These are phyloP conservation scores for Oophaga pumilio DNA, from an alignment of 2,113 vertebrate species.

Conservation along the genomic window DNA sequence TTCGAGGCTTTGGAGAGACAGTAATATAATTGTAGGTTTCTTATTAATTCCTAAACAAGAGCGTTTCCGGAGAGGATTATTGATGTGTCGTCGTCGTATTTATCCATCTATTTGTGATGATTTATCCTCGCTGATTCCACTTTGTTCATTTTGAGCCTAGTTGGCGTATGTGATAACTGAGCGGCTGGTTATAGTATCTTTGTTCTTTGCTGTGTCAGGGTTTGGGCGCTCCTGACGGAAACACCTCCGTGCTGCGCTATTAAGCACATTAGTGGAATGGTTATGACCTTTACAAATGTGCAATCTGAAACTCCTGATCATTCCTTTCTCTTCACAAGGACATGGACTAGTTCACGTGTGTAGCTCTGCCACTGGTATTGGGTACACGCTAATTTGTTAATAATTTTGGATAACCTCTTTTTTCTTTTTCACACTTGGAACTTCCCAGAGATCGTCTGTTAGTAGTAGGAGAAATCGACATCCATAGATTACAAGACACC, in stretches of 20 bases:
- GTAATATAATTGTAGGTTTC: background rate
- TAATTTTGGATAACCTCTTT: background rate
- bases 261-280: slow-evolving; percentile 44
- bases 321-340: slow-evolving; percentile 17
- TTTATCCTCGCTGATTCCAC: background rate
- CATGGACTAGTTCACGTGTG: background rate
- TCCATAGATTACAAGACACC: background rate
- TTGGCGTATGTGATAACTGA: background rate
- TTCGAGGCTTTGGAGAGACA: background rate
- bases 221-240: background rate
- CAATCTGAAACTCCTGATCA: slow-evolving; percentile 13
- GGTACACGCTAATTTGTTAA: background rate
- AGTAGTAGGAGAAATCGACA: background rate
- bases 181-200: slow-evolving; percentile 7
- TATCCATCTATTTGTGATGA: background rate
- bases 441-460: background rate
- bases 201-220: slow-evolving; percentile 42
- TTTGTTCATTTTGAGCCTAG: background rate
- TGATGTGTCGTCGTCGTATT: background rate
- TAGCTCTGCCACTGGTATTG: background rate
- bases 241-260: slow-evolving; percentile 41
- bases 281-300: slow-evolving; percentile 45
- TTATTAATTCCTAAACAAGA: background rate
- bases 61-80: background rate
- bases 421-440: background rate